Evolutionary conservation across 2,113 vertebrate genomes (phyloP).

Genomic region (Terrapene triunguis): DNA sequence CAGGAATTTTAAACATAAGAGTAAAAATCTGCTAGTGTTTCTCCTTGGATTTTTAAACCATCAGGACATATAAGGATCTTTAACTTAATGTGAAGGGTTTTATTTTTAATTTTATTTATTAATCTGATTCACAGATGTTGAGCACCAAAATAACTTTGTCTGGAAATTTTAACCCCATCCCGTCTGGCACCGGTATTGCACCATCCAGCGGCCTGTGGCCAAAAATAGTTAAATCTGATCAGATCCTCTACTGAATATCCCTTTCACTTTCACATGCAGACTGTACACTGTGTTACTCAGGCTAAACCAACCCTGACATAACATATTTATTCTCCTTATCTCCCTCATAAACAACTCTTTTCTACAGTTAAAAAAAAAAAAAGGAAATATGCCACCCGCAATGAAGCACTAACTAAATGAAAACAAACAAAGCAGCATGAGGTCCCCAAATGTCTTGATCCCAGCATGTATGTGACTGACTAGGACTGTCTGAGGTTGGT

Average conservation of each 20-base stretch:
- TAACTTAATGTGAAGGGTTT: conserved; percentile 19
- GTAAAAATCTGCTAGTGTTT: not conserved
- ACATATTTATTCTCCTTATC: not conserved
- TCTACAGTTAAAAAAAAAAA: not conserved
- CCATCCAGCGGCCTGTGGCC: not conserved
- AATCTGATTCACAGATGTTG: conserved; percentile 27
- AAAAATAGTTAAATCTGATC: conserved; percentile 37
- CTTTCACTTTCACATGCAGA: not conserved
- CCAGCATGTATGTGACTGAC: not conserved
- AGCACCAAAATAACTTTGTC: conserved; percentile 45
- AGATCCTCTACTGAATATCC: not conserved
- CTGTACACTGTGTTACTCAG: not conserved
- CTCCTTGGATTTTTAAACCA: not conserved
- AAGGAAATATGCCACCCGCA: conserved; percentile 17
- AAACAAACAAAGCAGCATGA: accelerated
- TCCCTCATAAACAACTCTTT: conserved; percentile 30
- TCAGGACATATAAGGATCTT: not conserved
- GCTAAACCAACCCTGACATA: not conserved
- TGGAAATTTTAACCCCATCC: conserved; percentile 36
- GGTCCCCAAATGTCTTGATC: not conserved
- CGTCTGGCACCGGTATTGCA: not conserved
- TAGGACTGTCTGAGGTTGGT: not conserved
- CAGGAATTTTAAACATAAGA: conserved; percentile 10
- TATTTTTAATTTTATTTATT: not conserved
- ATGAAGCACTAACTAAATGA: not conserved